Evolutionary conservation across 2,888 invertebrate genomes (phyloP).

Genomic region (Amphipoea oculea): DNA sequence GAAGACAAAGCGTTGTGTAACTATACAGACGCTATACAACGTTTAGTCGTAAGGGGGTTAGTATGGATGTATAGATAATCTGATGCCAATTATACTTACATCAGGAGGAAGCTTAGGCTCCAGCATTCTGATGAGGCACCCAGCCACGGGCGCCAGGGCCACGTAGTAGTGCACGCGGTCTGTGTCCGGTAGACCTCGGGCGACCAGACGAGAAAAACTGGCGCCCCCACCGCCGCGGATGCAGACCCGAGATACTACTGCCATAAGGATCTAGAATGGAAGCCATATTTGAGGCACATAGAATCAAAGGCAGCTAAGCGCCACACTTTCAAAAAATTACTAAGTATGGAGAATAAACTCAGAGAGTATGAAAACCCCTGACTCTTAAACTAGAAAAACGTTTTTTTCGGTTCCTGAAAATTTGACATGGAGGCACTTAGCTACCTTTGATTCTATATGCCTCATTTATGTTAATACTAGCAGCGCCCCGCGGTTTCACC

Average conservation of each 20-base stretch:
- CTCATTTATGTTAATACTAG: background rate
- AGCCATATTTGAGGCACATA: background rate
- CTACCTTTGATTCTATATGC: too few relatives aligned
- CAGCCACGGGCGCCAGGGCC: slow-evolving; percentile 86
- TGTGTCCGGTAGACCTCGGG: slow-evolving; percentile 85
- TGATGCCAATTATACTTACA: slow-evolving; percentile 64
- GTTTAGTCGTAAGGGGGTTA: too few relatives aligned
- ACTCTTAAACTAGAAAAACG: too few relatives aligned
- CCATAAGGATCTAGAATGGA: slow-evolving; percentile 92
- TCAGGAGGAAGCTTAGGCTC: slow-evolving; percentile 78
- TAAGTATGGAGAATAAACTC: too few relatives aligned
- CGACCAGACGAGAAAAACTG: slow-evolving; percentile 82
- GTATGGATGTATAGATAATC: background rate
- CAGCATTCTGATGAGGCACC: slow-evolving; percentile 83
- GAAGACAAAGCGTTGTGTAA: too few relatives aligned
- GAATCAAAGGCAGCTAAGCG: too few relatives aligned
- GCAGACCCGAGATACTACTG: slow-evolving; percentile 94
- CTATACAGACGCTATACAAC: too few relatives aligned
- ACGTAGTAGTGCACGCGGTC: slow-evolving; percentile 88
- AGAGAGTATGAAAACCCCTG: too few relatives aligned
- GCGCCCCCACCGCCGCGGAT: slow-evolving; percentile 91
- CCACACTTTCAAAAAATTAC: too few relatives aligned
- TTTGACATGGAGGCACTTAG: too few relatives aligned
- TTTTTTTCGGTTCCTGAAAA: too few relatives aligned
- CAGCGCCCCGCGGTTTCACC: too few relatives aligned